Evolutionary conservation across 2,113 vertebrate genomes (phyloP), one percentile per base, ranked within the genome.

Genomic region (Eulacestoma nigropectus): DNA sequence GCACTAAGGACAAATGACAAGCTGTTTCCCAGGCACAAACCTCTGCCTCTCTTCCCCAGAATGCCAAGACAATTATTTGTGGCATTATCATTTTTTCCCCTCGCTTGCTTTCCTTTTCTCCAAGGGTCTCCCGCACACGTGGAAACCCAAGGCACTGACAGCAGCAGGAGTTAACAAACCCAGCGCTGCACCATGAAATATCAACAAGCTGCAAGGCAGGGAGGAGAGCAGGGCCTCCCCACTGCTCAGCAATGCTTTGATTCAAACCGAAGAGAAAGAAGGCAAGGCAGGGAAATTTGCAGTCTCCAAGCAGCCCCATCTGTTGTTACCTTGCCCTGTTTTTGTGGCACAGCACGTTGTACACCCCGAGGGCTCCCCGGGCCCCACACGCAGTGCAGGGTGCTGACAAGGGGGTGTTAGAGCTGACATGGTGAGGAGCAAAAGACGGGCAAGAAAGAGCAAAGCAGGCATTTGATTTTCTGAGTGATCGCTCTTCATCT

Each of bases 91-190:
- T 68, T 93, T 39, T 39, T 16, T 18, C 47, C 56, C 35, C 50
- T 83, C 1, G 2, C 50, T 90, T 22, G 53, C 82, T 92, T 72
- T 35, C 56, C 78, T 90, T 74, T 91, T 77, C 90, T 94, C 68
- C 37, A 16, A 64, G 56, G 72, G 7, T 79, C 87, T 85, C 95
- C 77, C 84, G 67, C 96, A 92, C 92, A 93, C 93, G 76, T 75
- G 80, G 73, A 82, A 70, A 85, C 80, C 55, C 69, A 30, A 37
- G 2, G 6, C 81, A 29, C 32, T 77, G 89, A 49, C 85, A 70
- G 90, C 39, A 81, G 76, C 87, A 90, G 76, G 93, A 87, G 89
- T 93, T 93, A 95, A 95, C 95, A 86, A 95, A 86, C 23, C 82
- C 89, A 50, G 65, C 9, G 57, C n/a, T 95, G 68, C 63, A 67